These are phyloP conservation scores for Apogon hyalosoma DNA, from an alignment of 2,797 vertebrate species.

Conservation along the genomic window DNA sequence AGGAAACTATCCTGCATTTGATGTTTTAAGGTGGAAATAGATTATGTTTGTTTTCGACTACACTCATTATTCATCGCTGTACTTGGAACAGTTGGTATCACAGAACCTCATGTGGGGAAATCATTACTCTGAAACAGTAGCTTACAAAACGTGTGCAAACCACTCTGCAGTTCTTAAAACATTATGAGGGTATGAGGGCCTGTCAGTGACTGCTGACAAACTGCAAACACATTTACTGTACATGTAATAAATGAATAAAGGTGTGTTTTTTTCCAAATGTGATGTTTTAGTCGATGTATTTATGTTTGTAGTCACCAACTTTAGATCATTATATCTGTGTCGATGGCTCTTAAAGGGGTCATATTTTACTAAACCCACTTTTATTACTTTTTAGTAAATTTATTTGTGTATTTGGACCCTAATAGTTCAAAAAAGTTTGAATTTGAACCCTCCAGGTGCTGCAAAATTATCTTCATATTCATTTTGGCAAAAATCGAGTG, in stretches of 20 bases:
- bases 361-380: no score
- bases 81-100: constrained; percentile 25
- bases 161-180: not conserved
- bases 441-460: no score
- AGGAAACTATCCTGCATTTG: constrained; percentile 25
- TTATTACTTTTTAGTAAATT: no score
- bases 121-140: constrained; percentile 13
- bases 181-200: not conserved
- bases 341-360: no score
- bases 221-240: not conserved
- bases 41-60: constrained; percentile 32
- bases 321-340: not conserved
- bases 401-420: no score
- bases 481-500: no score
- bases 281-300: not conserved
- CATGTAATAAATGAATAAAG: constrained; percentile 1
- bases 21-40: constrained; percentile 20
- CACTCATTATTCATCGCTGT: constrained; percentile 25
- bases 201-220: not conserved
- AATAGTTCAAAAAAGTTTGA: no score
- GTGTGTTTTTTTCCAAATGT: not conserved
- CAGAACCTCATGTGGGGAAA: constrained; percentile 23
- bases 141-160: constrained; percentile 8
- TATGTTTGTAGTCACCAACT: not conserved
- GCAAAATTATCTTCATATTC: no score